Percentiles rank a stretch among this genome's conserved stretches.
Evolutionary conservation across 2,113 vertebrate species (phyloP).

Genomic region (Equus przewalskii): DNA sequence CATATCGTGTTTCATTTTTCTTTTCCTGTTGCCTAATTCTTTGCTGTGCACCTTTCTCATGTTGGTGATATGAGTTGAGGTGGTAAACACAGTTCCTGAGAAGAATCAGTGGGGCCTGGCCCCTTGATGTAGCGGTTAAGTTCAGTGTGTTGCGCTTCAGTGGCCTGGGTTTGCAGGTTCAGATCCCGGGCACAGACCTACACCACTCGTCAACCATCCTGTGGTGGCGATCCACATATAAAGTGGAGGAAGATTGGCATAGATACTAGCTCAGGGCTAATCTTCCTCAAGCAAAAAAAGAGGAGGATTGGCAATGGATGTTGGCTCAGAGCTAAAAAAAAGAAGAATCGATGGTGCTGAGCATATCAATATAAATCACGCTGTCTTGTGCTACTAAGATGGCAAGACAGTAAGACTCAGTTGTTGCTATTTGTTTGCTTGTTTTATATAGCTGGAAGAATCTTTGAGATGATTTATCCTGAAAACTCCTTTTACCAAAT

Average conservation of each 20-base stretch:
- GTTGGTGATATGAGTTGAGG: background rate
- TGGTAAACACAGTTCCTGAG: background rate
- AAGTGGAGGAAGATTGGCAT: too few species aligned
- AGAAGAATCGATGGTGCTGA: background rate
- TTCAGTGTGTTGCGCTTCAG: too few species aligned
- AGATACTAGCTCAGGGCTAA: too few species aligned
- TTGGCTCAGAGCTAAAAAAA: too few species aligned
- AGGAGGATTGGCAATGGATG: too few species aligned
- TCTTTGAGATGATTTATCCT: background rate
- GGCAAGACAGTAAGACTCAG: background rate
- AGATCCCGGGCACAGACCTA: too few species aligned
- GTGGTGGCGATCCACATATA: too few species aligned
- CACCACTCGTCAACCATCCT: too few species aligned
- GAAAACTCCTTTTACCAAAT: background rate
- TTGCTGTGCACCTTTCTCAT: background rate
- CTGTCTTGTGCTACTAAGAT: background rate
- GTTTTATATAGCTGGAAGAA: background rate
- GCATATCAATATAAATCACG: background rate
- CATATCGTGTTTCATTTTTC: background rate
- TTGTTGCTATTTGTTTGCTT: background rate
- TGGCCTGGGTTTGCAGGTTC: too few species aligned
- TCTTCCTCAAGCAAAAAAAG: too few species aligned
- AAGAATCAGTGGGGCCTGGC: background rate
- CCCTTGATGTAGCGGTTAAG: too few species aligned
- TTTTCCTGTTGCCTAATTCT: background rate